phyloP scores from a whole-genome alignment of 1,140 invertebrate species.

The Zaprionus africanus region DNA sequence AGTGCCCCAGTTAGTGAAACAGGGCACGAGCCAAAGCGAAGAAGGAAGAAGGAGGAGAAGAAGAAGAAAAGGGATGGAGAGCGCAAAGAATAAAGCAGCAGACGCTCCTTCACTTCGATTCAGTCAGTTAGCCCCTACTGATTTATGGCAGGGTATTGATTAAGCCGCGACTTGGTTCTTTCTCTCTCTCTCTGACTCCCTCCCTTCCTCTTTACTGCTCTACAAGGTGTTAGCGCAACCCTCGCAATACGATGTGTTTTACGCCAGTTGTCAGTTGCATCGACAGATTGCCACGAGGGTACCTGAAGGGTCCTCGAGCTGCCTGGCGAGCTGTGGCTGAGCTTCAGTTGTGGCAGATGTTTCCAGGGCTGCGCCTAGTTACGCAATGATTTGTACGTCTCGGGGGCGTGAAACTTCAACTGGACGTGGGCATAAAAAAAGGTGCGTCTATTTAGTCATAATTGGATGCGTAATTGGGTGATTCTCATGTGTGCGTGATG shows the following conservation, averaged over 20 bases:
- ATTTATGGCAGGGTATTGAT: constrained; percentile 60
- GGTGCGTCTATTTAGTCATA: constrained; percentile 59
- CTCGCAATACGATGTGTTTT: constrained; percentile 45
- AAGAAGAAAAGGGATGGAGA: background rate
- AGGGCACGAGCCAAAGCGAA: constrained; percentile 39
- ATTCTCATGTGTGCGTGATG: background rate
- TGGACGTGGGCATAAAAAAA: constrained; percentile 30
- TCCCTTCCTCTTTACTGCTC: background rate
- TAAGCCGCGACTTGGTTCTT: constrained; percentile 28
- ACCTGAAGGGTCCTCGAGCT: background rate
- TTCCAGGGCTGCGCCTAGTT: constrained; percentile 49
- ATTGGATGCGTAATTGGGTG: constrained; percentile 50
- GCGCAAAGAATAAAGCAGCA: background rate
- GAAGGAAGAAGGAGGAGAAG: background rate
- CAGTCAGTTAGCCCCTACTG: constrained; percentile 47
- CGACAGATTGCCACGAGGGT: constrained; percentile 47
- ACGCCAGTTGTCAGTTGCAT: constrained; percentile 46
- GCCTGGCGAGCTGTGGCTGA: background rate
- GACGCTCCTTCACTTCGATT: constrained; percentile 16
- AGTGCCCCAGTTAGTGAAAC: constrained; percentile 31
- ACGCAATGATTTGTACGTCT: constrained; percentile 50
- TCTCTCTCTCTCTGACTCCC: background rate
- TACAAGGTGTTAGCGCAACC: constrained; percentile 48
- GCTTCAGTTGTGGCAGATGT: constrained; percentile 36
- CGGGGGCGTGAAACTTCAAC: background rate